Evolutionary conservation across 2,797 vertebrate species (phyloP), one percentile per base, ranked within the genome.

Genomic region (Melanotaenia trifasciata): DNA sequence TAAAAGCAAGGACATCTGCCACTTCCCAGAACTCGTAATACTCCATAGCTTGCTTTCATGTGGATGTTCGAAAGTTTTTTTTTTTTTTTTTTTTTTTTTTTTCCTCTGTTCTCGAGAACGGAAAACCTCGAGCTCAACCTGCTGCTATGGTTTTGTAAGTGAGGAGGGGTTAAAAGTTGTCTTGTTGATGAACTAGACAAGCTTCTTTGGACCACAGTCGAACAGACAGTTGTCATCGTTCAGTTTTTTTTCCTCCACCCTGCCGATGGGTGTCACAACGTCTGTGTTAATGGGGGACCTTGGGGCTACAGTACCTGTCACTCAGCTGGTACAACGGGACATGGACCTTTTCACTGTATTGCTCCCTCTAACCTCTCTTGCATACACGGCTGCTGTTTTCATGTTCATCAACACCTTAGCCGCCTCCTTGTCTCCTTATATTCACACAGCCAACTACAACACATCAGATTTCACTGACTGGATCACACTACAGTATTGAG

Each of bases 331-430:
- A 89, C 89, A 77, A 87, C 68, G 74, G 88, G 93, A 93, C 91
- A 92, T 30, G 93, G 94, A 95, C 94, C 95, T 94, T 91, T 92
- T 94, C 94, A 95, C 94, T 95, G 94, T 94, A 93, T 92, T 69
- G 84, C 89, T 92, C 91, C 90, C 80, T 75, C 66, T 91, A 86
- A 87, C 89, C 93, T 88, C 89, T 80, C 81, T 83, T 87, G 80
- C 86, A 89, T 89, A 84, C 90, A 85, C 62, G 69, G 90, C 87
- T 81, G 87, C 90, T 88, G 84, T 84, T 80, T 78, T 77, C 82
- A 84, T 64, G 64, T 83, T 84, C 85, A 83, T 66, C 60, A 4
- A 76, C 85, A 78, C 84, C 80, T 76, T 70, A 43, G 67, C 78
- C 84, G 24, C 84, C 83, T 81, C 82, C 78, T 74, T 72, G 68